Evolutionary conservation across 1,140 invertebrate genomes (phyloP).

Genomic region (Atta texana): DNA sequence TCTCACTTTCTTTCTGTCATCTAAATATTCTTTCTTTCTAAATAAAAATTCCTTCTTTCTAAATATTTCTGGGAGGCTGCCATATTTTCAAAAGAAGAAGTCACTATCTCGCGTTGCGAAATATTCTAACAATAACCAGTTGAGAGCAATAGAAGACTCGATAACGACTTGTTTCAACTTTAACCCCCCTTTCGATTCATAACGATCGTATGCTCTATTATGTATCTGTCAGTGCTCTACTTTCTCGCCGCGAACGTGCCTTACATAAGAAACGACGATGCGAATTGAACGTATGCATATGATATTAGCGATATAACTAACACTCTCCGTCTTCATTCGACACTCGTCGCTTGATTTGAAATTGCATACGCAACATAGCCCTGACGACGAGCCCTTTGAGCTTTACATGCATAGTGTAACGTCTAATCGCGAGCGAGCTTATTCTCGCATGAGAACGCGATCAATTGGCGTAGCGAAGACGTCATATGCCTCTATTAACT

Average conservation of each 20-base stretch:
- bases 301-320: constrained; percentile 17
- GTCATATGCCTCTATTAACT: constrained; percentile 34
- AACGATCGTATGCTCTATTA: not conserved
- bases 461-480: constrained; percentile 2
- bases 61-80: not conserved
- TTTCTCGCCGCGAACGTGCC: constrained; percentile 6
- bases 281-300: not conserved
- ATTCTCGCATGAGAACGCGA: constrained; percentile 19
- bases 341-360: constrained; percentile 20
- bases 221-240: not conserved
- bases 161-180: constrained; percentile 29
- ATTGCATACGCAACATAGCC: constrained; percentile 15
- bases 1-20: no score
- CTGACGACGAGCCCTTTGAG: constrained; percentile 18
- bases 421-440: not conserved
- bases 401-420: not conserved
- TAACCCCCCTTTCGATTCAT: not conserved
- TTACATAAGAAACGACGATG: not conserved
- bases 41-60: not conserved
- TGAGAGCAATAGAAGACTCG: not conserved
- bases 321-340: not conserved
- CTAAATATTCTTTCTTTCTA: no score
- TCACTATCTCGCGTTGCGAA: not conserved
- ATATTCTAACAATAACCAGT: not conserved
- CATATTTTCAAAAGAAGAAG: not conserved